phyloP scores from a whole-genome alignment of 2,113 vertebrate species.

The Solea solea region DNA sequence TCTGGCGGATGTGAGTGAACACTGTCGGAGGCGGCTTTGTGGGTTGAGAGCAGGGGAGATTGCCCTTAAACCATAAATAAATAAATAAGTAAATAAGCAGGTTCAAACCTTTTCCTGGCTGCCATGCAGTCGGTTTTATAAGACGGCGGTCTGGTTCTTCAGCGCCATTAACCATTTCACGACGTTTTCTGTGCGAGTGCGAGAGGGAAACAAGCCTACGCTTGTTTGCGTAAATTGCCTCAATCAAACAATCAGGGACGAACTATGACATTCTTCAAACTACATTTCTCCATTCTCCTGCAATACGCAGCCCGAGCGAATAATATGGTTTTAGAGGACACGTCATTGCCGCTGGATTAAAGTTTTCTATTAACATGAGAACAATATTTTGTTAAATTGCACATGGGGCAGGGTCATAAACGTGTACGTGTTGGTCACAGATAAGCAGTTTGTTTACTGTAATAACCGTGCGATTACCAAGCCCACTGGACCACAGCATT shows the following conservation, averaged over 20 bases:
- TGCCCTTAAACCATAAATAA: conserved; percentile 6
- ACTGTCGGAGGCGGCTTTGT: neutral
- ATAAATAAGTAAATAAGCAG: neutral
- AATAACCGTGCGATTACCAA: no score
- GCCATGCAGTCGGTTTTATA: neutral
- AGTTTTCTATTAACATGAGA: no score
- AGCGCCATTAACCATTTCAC: neutral
- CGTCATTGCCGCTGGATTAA: no score
- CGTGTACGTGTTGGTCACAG: no score
- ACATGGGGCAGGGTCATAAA: no score
- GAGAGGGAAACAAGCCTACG: neutral
- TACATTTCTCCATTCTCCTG: neutral
- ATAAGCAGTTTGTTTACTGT: no score
- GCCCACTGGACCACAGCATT: no score
- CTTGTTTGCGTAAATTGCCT: neutral
- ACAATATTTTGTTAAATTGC: no score
- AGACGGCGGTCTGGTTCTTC: neutral
- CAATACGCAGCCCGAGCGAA: no score
- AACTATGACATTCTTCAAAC: neutral
- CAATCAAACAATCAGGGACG: neutral
- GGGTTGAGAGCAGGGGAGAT: neutral
- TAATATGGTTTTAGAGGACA: no score
- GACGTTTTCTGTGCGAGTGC: neutral
- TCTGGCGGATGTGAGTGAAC: conserved; percentile 20
- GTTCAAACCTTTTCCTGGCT: neutral